Conservation (phyloP, 2,888 invertebrate species). For the Trichopoda pennipes region DNA sequence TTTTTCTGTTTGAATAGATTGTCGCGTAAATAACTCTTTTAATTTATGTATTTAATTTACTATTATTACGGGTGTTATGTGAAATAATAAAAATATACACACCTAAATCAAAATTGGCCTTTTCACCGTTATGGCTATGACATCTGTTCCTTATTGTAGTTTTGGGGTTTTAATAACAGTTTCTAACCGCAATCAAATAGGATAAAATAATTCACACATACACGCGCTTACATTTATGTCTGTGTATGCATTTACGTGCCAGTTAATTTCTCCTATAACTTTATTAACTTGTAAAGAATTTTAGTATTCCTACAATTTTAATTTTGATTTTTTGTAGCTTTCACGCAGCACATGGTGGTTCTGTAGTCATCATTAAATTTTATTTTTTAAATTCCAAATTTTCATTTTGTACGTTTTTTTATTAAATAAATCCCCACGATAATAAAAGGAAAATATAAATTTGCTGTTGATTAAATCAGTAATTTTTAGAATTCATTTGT, state of each 20-base stretch:
- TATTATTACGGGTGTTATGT: constrained; percentile 19
- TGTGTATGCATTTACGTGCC: not conserved
- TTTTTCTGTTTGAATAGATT: not conserved
- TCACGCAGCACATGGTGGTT: not conserved
- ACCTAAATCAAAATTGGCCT: constrained; percentile 38
- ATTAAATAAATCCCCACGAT: not conserved
- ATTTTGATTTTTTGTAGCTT: constrained; percentile 9
- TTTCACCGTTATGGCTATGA: constrained; percentile 44
- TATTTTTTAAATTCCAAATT: not conserved
- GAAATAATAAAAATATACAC: constrained; percentile 28
- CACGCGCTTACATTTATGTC: not conserved
- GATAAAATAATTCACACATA: constrained; percentile 2
- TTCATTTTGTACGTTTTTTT: not conserved
- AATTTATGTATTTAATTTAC: constrained; percentile 22
- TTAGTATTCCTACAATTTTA: not conserved
- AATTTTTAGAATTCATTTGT: not conserved
- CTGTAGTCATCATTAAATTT: not conserved
- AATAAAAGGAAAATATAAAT: not conserved
- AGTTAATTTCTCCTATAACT: not conserved
- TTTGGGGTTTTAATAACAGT: constrained; percentile 50
- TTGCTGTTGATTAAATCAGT: not conserved
- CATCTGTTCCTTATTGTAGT: constrained; percentile 47
- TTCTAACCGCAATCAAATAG: constrained; percentile 5
- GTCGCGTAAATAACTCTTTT: constrained; percentile 11
- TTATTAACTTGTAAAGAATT: not conserved